Percentiles rank a stretch among this genome's conserved stretches.
Conservation (phyloP, 2,113 vertebrate species). For the Gambusia holbrooki region DNA sequence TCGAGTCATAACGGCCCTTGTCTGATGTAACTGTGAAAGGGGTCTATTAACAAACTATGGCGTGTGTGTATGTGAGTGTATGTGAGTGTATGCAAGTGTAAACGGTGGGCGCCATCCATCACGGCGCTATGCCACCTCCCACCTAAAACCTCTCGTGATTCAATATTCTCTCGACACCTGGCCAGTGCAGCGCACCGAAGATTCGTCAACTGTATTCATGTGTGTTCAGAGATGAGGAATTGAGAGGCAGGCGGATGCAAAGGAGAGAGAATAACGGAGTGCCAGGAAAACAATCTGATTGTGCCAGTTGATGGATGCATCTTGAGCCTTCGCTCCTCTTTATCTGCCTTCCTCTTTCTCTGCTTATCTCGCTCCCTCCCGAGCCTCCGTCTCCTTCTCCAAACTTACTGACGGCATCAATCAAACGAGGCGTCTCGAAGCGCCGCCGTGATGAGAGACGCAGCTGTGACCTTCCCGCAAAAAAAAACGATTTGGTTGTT, state of each 20-base stretch:
- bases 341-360: constrained; percentile 58
- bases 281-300: constrained; percentile 70
- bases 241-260: constrained; percentile 40
- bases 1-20: too few species aligned
- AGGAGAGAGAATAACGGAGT: constrained; percentile 40
- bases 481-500: constrained; percentile 34
- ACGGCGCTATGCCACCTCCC: constrained; percentile 34
- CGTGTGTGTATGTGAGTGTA: not conserved
- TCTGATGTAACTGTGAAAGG: too few species aligned
- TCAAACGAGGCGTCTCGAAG: constrained; percentile 52
- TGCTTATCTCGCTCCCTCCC: constrained; percentile 49
- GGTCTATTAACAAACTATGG: constrained; percentile 34
- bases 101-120: constrained; percentile 64
- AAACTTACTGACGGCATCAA: constrained; percentile 73
- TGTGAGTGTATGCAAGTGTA: not conserved
- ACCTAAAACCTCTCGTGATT: constrained; percentile 61
- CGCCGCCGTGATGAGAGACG: constrained; percentile 21
- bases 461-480: constrained; percentile 4
- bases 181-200: constrained; percentile 28
- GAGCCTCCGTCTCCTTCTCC: constrained; percentile 38
- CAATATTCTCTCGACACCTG: constrained; percentile 68
- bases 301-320: constrained; percentile 67
- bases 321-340: constrained; percentile 59
- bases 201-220: constrained; percentile 14
- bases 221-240: constrained; percentile 37